These are phyloP conservation scores for Enteromius mattozi DNA, from an alignment of 2,797 vertebrate species.

Conservation along the genomic window DNA sequence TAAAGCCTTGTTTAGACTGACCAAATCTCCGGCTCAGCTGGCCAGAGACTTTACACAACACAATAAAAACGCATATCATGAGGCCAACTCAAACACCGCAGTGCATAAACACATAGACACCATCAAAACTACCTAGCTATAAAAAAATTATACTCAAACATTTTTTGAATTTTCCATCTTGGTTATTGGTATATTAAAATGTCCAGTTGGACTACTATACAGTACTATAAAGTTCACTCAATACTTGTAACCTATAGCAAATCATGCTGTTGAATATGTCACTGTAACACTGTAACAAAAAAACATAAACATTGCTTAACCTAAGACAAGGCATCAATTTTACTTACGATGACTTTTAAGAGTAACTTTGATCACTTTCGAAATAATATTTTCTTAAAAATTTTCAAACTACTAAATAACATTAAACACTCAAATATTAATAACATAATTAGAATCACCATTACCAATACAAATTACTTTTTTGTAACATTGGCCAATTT, in stretches of 20 bases:
- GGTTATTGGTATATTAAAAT: background rate
- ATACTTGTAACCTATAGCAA: background rate
- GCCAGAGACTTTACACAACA: slow-evolving; percentile 32
- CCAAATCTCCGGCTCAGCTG: slow-evolving; percentile 31
- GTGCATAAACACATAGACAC: background rate
- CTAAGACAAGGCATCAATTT: background rate
- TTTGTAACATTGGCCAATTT: background rate
- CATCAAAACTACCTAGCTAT: background rate
- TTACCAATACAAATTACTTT: background rate
- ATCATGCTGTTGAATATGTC: background rate
- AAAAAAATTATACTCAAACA: background rate
- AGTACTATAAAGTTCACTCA: background rate
- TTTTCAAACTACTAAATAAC: background rate
- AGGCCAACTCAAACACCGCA: background rate
- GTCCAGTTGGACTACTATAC: background rate
- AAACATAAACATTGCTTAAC: background rate
- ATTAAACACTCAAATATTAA: background rate
- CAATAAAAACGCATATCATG: slow-evolving; percentile 54
- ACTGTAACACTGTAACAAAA: background rate
- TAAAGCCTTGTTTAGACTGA: slow-evolving; percentile 44
- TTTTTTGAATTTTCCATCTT: slow-evolving; percentile 12
- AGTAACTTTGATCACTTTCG: background rate
- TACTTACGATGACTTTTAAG: background rate
- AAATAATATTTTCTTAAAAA: background rate
- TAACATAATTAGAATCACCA: background rate